These are phyloP conservation scores for Macrotus californicus DNA, from an alignment of 2,113 vertebrate genomes.

Conservation along the genomic window DNA sequence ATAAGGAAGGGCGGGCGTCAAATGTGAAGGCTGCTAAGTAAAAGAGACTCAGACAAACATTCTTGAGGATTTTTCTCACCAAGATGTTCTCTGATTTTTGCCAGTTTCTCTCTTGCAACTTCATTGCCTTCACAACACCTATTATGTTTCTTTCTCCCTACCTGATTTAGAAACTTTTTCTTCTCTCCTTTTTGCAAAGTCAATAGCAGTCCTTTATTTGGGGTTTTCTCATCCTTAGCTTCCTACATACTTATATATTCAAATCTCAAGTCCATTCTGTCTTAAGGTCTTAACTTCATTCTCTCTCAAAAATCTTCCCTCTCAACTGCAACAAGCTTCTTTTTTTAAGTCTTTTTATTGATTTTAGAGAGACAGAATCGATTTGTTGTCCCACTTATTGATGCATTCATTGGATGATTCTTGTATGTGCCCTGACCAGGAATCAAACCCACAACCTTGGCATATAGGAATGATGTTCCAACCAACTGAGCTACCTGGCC, in stretches of 20 bases:
- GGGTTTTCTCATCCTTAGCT: background rate
- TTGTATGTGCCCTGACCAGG: no score
- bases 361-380: no score
- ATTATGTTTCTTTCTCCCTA: background rate
- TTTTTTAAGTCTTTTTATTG: no score
- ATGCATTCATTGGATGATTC: no score
- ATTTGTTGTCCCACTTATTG: no score
- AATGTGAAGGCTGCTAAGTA: background rate
- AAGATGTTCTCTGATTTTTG: background rate
- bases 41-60: background rate
- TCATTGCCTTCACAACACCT: background rate
- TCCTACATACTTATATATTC: background rate
- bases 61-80: background rate
- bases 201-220: background rate
- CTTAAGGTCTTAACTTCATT: background rate
- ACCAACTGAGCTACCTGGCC: no score
- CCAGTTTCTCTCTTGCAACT: background rate
- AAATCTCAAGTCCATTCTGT: background rate
- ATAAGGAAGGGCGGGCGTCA: conserved; percentile 13
- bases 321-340: background rate
- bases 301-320: background rate
- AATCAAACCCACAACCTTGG: no score
- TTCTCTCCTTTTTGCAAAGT: background rate
- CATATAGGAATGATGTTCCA: no score
- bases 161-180: background rate